phyloP scores from a whole-genome alignment of 2,888 invertebrate species.

The Zonitis immaculata region DNA sequence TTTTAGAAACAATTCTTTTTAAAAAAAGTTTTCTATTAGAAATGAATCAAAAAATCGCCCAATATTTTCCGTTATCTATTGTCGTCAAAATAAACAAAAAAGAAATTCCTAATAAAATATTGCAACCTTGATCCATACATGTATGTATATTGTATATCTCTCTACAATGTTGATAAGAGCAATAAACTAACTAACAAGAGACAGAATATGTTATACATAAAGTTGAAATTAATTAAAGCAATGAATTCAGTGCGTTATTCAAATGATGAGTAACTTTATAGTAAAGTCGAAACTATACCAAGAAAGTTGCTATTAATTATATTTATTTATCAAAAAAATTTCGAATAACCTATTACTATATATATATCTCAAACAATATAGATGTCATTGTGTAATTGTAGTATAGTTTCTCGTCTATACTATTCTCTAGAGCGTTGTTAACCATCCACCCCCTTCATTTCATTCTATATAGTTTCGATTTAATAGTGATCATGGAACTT shows the following conservation, averaged over 20 bases:
- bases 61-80: background rate
- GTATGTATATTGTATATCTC: too few relatives aligned
- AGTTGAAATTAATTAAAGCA: background rate
- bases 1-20: too few relatives aligned
- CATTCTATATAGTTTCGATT: background rate
- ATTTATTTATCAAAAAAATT: too few relatives aligned
- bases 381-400: constrained; percentile 33
- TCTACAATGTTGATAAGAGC: background rate
- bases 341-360: too few relatives aligned
- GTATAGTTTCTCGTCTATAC: constrained; percentile 24
- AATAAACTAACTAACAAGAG: background rate
- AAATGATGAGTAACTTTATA: background rate
- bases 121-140: background rate
- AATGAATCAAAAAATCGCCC: background rate
- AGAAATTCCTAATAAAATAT: background rate
- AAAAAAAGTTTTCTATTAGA: too few relatives aligned
- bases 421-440: constrained; percentile 28
- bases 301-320: too few relatives aligned
- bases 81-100: background rate
- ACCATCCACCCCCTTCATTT: constrained; percentile 7
- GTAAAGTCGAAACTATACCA: background rate
- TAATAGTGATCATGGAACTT: constrained; percentile 10
- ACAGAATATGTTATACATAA: background rate
- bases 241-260: background rate
- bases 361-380: constrained; percentile 27